A percentile compares a stretch with the other conserved stretches of the same genome.
phyloP scores from a whole-genome alignment of 2,797 vertebrate species.

The Pseudochromis fuscus region DNA sequence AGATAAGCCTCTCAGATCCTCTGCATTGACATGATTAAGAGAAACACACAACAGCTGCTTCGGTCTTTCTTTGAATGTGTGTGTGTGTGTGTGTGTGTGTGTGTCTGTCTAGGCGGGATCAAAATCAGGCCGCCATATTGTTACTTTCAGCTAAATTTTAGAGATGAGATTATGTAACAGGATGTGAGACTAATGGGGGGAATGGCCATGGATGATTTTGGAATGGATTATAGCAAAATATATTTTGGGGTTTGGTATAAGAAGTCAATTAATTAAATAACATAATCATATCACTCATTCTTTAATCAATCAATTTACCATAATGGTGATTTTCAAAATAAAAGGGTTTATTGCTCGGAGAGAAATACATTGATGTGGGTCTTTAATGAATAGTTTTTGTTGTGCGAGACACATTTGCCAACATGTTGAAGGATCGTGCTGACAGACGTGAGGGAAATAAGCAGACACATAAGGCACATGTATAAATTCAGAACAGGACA shows the following conservation, averaged over 20 bases:
- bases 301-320: constrained; percentile 26
- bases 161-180: constrained; percentile 58
- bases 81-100: constrained; percentile 27
- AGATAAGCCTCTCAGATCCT: constrained; percentile 77
- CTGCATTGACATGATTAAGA: constrained; percentile 70
- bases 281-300: neutral
- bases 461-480: neutral
- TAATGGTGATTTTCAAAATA: neutral
- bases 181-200: constrained; percentile 27
- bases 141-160: constrained; percentile 49
- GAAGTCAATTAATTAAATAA: constrained; percentile 24
- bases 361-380: constrained; percentile 11
- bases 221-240: constrained; percentile 23
- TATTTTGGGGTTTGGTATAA: neutral
- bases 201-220: constrained; percentile 27
- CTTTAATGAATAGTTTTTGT: constrained; percentile 16
- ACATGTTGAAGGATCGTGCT: constrained; percentile 1
- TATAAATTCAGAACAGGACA: constrained; percentile 27
- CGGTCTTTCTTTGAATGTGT: constrained; percentile 52
- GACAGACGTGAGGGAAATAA: neutral
- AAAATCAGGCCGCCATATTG: constrained; percentile 46
- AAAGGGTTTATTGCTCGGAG: constrained; percentile 4
- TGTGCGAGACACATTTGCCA: neutral
- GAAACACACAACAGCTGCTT: constrained; percentile 56
- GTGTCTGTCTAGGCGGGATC: constrained; percentile 23